Base-by-base conservation (phyloP, 30 jellyfish, hydroid and myxozoan genomes). In the Morbakka virulenta region DNA sequence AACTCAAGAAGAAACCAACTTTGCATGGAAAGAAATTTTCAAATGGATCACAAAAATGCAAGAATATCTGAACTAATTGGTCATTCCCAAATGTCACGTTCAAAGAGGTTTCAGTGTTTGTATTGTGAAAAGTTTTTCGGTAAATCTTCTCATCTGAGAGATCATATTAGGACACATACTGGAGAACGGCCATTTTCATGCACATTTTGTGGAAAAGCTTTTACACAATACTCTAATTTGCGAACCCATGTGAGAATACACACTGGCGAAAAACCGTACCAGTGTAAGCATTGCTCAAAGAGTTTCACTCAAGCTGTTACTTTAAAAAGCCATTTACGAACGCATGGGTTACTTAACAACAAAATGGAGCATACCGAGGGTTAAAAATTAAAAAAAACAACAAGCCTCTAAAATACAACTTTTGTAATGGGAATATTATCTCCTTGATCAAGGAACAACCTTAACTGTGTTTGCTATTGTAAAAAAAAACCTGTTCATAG, bases 251-350 rank as follows among this genome's bases (percentile, higher is more conserved):
- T 79, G 77, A 94, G 97, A 32, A 89, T 89, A 2, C 97, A 89
- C 79, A 89, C 97, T 2, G 97, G 97, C 14, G 98, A 90, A 67
- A 90, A 90, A 62, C 98, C 98, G 67, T 90, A 73, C 84, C 71
- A 81, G 35, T 90, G 98, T 57, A 65, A 78, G 41, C 66, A 67
- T 72, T 91, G 98, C 79, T 67, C 68, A 53, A 91, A 91, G 70
- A 85, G 96, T 24, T 91, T 91, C 80, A 91, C 98, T 0, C 98
- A 91, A 80, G 91, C 96, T 9, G 98, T 91, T 1, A 91, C 98
- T 2, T 62, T 91, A 68, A 72, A 89, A 24, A 91, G 98, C 80
- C 98, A 91, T 65, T 57, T 91, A 26, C 86, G 96, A 70, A 84
- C 96, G 13, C 98, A 91, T 57, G 68, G 85, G 17, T 41, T 41